Conservation (phyloP, 2,888 invertebrate species). For the Geophilus truncorum region DNA sequence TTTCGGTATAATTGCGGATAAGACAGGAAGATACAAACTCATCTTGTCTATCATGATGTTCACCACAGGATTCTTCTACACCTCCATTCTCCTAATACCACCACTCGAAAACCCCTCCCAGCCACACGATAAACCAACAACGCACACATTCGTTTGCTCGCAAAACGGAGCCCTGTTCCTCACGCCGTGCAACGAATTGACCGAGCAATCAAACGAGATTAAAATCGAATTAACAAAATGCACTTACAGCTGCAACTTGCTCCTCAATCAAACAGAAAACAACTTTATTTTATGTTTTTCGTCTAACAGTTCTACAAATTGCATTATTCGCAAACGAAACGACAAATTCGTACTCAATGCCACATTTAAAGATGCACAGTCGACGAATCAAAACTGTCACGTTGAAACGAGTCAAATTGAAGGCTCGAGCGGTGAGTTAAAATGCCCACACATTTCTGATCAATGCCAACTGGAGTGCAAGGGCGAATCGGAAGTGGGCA, state of each 20-base stretch:
- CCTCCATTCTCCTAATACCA: slow-evolving; percentile 47
- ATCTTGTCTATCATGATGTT: slow-evolving; percentile 45
- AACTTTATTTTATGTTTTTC: neutral
- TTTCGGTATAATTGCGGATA: slow-evolving; percentile 72
- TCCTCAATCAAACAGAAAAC: neutral
- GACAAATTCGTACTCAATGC: neutral
- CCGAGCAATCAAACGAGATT: slow-evolving; percentile 42
- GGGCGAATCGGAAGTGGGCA: neutral
- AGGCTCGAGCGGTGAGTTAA: neutral
- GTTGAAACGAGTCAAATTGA: neutral
- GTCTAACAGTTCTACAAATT: neutral
- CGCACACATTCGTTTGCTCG: neutral
- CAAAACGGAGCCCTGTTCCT: neutral
- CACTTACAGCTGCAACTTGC: neutral
- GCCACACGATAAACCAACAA: neutral
- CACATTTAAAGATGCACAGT: neutral
- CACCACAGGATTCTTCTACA: slow-evolving; percentile 45
- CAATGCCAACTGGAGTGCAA: neutral
- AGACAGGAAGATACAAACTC: slow-evolving; percentile 53
- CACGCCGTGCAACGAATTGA: neutral
- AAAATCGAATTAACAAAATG: slow-evolving; percentile 39
- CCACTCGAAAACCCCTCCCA: slow-evolving; percentile 35
- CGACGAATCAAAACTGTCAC: neutral
- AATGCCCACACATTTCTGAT: no score
- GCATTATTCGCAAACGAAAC: neutral